These are phyloP conservation scores for Tanytarsus gracilentus DNA, from an alignment of 2,888 invertebrate genomes.

Conservation along the genomic window DNA sequence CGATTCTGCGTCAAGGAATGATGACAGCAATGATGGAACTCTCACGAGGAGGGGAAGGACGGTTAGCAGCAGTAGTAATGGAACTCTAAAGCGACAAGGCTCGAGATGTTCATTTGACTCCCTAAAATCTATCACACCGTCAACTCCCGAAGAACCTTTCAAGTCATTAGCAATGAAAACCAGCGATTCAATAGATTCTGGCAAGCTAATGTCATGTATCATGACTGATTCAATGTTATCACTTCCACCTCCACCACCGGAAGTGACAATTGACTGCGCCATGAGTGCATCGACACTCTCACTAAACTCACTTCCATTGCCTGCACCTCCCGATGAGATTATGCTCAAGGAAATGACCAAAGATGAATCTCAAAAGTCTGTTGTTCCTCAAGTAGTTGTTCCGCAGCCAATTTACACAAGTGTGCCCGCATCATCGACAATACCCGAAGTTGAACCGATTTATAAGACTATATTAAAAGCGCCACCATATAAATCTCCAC, in stretches of 20 bases:
- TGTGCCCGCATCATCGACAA: conserved; percentile 16
- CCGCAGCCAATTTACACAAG: not conserved
- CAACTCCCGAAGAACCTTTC: conserved; percentile 34
- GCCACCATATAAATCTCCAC: conserved; percentile 42
- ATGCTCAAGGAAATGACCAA: conserved; percentile 47
- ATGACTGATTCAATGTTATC: conserved; percentile 50
- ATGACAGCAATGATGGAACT: conserved; percentile 50
- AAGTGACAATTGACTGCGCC: conserved; percentile 35
- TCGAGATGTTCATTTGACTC: conserved; percentile 39
- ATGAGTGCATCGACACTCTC: conserved; percentile 54
- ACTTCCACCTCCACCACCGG: conserved; percentile 63
- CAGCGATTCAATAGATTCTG: not conserved
- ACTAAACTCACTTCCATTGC: conserved; percentile 71
- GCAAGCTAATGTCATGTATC: conserved; percentile 31
- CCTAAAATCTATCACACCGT: conserved; percentile 38
- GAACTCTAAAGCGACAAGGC: conserved; percentile 40
- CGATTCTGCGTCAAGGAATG: conserved; percentile 53
- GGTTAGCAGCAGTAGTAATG: conserved; percentile 46
- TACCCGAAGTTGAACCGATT: conserved; percentile 32
- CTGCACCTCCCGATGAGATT: conserved; percentile 52
- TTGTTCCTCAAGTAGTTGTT: conserved; percentile 38
- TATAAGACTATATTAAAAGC: conserved; percentile 36
- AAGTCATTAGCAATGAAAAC: conserved; percentile 1
- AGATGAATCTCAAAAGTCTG: conserved; percentile 57
- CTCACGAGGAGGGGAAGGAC: conserved; percentile 43